Percentiles rank a stretch among this genome's conserved stretches.
Evolutionary conservation across 2,797 vertebrate species (phyloP).

Genomic region (Danio jaintianensis): DNA sequence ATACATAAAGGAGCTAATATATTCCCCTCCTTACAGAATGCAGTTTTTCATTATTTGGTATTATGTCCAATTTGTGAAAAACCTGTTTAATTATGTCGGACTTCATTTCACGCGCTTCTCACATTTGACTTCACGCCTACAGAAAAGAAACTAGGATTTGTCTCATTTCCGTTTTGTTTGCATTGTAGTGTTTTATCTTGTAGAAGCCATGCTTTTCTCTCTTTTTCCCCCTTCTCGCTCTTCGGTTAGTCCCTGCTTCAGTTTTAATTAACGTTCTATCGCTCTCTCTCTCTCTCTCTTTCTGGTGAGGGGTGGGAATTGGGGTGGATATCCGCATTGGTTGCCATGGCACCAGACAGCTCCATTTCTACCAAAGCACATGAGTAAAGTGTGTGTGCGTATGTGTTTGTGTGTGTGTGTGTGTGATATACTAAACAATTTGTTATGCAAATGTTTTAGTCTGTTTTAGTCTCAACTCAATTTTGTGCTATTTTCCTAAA

Average conservation of each 20-base stretch:
- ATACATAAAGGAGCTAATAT: neutral
- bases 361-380: constrained; percentile 88
- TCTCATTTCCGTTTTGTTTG: constrained; percentile 35
- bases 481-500: constrained; percentile 18
- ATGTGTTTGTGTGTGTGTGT: constrained; percentile 49
- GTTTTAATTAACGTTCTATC: constrained; percentile 70
- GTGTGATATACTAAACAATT: constrained; percentile 37
- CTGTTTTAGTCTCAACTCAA: too few relatives aligned
- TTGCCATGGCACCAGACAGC: constrained; percentile 95
- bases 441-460: too few relatives aligned
- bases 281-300: constrained; percentile 68
- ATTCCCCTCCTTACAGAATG: neutral
- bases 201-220: constrained; percentile 26
- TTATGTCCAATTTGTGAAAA: constrained; percentile 2
- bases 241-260: constrained; percentile 72
- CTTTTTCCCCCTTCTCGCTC: constrained; percentile 44
- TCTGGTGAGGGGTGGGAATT: constrained; percentile 79
- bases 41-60: constrained; percentile 5
- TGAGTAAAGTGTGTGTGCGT: constrained; percentile 77
- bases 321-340: constrained; percentile 91
- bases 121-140: constrained; percentile 3
- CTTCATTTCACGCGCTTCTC: constrained; percentile 5
- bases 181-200: constrained; percentile 33
- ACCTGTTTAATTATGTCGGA: neutral
- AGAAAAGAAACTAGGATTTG: neutral